These are phyloP conservation scores for Nineta flava DNA, from an alignment of 2,888 invertebrate species.

Conservation along the genomic window DNA sequence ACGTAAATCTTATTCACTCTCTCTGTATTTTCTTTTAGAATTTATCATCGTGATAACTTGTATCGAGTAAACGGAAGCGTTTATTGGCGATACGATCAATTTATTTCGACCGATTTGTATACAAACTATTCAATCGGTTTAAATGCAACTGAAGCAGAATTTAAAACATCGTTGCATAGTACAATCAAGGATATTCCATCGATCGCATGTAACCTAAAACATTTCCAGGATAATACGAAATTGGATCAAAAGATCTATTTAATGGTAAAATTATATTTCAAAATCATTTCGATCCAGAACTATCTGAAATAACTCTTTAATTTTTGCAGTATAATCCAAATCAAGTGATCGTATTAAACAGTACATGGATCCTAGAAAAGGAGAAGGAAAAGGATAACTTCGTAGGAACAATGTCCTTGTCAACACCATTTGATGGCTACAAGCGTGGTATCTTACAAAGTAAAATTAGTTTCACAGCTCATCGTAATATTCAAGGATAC, in stretches of 20 bases:
- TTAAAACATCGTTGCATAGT: constrained; percentile 36
- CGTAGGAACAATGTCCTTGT: constrained; percentile 45
- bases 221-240: constrained; percentile 32
- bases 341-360: constrained; percentile 49
- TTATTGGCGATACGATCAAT: constrained; percentile 43
- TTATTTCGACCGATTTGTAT: constrained; percentile 34
- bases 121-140: constrained; percentile 31
- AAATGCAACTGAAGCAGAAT: constrained; percentile 29
- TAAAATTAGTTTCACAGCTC: constrained; percentile 44
- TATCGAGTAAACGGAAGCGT: constrained; percentile 35
- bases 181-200: constrained; percentile 41
- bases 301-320: no score
- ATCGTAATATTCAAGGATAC: constrained; percentile 47
- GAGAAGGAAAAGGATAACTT: constrained; percentile 41
- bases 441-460: constrained; percentile 50
- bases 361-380: constrained; percentile 48
- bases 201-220: constrained; percentile 35
- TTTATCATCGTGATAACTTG: constrained; percentile 32
- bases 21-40: no score
- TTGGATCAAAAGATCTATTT: constrained; percentile 34
- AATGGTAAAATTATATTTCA: constrained; percentile 29
- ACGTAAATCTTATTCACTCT: no score
- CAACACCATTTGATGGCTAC: constrained; percentile 55
- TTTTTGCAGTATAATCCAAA: constrained; percentile 44
- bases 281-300: no score